Evolutionary conservation across 2,888 invertebrate genomes (phyloP), one percentile per base, ranked within the genome.

Genomic region (Thereva unica): DNA sequence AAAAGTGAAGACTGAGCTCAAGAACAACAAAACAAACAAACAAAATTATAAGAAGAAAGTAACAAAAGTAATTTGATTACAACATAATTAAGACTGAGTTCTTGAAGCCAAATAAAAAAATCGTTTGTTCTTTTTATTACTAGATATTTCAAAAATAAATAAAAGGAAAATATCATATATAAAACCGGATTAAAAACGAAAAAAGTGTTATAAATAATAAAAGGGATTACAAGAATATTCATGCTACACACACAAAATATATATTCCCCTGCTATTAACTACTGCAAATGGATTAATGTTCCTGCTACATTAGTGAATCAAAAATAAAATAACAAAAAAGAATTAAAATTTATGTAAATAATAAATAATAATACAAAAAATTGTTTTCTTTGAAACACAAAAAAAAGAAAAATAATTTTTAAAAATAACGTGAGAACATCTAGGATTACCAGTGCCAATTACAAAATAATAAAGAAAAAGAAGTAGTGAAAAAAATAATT

Each of bases 371-470:
- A 8, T 45, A 8, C n/a, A 45, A 7, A 45, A 7, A 45, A 45
- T n/a, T 45, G 45, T 45, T 10, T 45, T 45, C 10, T 45, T 45
- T 45, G n/a, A 45, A 5, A 3, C n/a, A 49, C n/a, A n/a, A n/a
- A n/a, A 23, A 49, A 49, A 49, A 49, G 34, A 12, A 23, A 23
- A 23, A 49, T 23, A 49, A 49, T 23, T 23, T 12, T 49, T 37
- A 10, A 44, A 53, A 42, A 12, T 42, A 52, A 37, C 37, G 35
- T n/a, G 35, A 38, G 38, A 23, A 34, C 73, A 78, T 78, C 23
- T 23, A 23, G 78, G 78, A 78, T 78, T 78, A 78, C 77, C 78
- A 78, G 78, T 78, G 78, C 78, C 77, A 78, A 77, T 70, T 65
- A 34, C 52, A 54, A 64, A 68, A 71, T 64, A 49, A 55, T 67